Base-by-base conservation (phyloP, 1,140 invertebrate species). In the Helicoverpa zea region DNA sequence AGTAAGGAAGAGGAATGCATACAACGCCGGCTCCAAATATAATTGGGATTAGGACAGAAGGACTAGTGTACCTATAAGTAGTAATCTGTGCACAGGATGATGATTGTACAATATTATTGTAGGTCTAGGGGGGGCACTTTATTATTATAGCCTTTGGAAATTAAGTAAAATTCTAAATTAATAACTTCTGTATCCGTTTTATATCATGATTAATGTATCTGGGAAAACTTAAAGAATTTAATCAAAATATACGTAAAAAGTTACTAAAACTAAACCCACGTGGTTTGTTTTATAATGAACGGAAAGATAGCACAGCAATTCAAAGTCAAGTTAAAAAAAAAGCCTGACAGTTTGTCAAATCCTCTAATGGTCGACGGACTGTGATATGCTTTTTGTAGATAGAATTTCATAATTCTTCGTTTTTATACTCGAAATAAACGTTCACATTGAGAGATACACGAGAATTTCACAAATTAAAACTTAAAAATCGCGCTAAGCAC, bases 331-430 rank as follows among this genome's bases (percentile, higher is more conserved):
- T 76, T 29, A 23, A 70, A 79, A 79, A 66, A 79, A 79, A 79
- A 74, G n/a, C 63, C 63, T 85, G 85, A 84, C 88, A 90, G 84
- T 87, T 86, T 89, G 87, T 90, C 89, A 90, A 91, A 91, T 89
- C 86, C 87, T 88, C 87, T 89, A 92, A 90, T 93, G 90, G 91
- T 87, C 85, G 87, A 86, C 83, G 86, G 86, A 86, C 88, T 83
- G 76, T 79, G 88, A 92, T 90, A 89, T 91, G 90, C 84, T 89
- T 90, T 91, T 89, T 85, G 86, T 88, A 81, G 82, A 83, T 85
- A 86, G 78, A 89, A 83, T 89, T 89, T 88, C 72, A 80, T 87
- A 86, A 84, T 81, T 86, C 81, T 84, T 76, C 76, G 78, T 84
- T 84, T 88, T 87, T 86, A 83, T 82, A 88, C 76, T 35, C 58